Evolutionary conservation across 1,140 invertebrate genomes (phyloP), one percentile per base, ranked within the genome.

Genomic region (Sinella curviseta): DNA sequence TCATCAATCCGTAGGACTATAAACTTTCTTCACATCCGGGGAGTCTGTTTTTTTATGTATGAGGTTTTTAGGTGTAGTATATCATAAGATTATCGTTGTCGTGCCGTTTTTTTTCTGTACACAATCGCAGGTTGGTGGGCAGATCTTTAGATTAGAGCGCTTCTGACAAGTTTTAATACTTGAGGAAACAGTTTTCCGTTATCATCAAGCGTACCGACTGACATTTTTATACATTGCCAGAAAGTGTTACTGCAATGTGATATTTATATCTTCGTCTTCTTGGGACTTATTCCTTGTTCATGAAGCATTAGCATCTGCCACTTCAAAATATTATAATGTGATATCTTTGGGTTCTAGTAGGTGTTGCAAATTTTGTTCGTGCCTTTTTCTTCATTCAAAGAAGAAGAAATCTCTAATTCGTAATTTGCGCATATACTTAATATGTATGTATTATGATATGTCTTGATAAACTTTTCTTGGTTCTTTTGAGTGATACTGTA

Each of bases 191-290:
- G 39, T 48, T 48, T 48, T 48, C 39, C 39, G 39, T 48, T 60
- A 17, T 60, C 65, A 17, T 60, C 65, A 70, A 70, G 28, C 8
- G 12, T 70, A 70, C 65, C 65, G 65, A 70, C 65, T 70, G 65
- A 70, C 65, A 70, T 70, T 70, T 70, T 70, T 70, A 70, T 70
- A 70, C 12, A 24, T 33, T 70, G 65, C 65, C 65, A 70, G 30
- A 70, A 70, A 33, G 26, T 30, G 14, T 70, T 70, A 33, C 65
- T 4, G 24, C 39, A 26, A 14, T 14, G 24, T 65, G 57, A 65
- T 65, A 17, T 14, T 65, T 14, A 65, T 65, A 65, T 65, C 24
- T 65, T 65, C 8, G 24, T 65, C 57, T 65, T 65, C 57, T 17
- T 65, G 26, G 8, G 39, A 48, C n/a, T n/a, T 48, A 48, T 48